A percentile compares a stretch with the other conserved stretches of the same genome.
These are phyloP conservation scores for Mionectes macconnelli DNA, from an alignment of 2,113 vertebrate genomes.

Conservation along the genomic window DNA sequence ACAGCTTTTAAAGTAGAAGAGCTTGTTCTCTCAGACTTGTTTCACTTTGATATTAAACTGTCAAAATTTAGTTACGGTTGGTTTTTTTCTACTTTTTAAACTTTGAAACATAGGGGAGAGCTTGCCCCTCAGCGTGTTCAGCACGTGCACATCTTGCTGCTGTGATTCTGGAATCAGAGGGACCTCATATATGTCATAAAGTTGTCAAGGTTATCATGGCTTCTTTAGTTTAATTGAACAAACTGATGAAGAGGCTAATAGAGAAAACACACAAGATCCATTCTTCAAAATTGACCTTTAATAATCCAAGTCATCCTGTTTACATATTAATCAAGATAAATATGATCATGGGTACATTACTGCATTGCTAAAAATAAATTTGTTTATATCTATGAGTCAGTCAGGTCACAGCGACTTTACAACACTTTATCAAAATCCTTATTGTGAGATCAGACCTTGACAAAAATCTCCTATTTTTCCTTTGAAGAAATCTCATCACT, in stretches of 20 bases:
- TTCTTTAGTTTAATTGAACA: neutral
- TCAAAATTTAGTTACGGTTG: neutral
- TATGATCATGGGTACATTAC: neutral
- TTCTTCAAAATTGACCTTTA: neutral
- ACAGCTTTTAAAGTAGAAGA: neutral
- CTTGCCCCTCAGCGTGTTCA: neutral
- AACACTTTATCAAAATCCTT: neutral
- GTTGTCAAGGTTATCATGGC: neutral
- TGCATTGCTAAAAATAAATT: neutral
- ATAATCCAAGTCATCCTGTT: neutral
- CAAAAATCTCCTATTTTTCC: neutral
- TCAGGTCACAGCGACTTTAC: neutral
- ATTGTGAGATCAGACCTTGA: neutral
- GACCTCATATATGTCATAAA: neutral
- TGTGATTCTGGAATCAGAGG: neutral
- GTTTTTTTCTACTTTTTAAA: neutral
- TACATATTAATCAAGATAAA: neutral
- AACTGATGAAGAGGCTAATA: neutral
- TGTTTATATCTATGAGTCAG: neutral
- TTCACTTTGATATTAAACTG: neutral
- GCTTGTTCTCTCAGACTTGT: neutral
- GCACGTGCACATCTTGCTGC: neutral
- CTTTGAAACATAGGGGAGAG: neutral
- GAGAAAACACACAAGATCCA: neutral
- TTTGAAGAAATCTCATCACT: neutral